phyloP scores from a whole-genome alignment of 1,140 invertebrate genomes.

The Tetramorium parvispinum region DNA sequence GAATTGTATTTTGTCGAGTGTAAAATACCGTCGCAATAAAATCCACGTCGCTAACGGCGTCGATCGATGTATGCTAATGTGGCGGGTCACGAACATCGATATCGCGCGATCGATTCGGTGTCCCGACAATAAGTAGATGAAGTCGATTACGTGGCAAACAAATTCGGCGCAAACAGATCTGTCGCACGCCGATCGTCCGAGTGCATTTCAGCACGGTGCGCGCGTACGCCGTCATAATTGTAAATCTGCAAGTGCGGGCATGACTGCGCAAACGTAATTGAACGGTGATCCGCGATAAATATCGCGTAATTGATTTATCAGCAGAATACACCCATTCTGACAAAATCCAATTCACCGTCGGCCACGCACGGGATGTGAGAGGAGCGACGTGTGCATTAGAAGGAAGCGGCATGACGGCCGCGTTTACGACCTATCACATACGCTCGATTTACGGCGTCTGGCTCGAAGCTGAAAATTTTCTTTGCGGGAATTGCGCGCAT shows the following conservation, averaged over 20 bases:
- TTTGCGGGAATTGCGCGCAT: background rate
- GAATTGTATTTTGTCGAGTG: slow-evolving; percentile 2
- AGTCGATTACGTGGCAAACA: slow-evolving; percentile 50
- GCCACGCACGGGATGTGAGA: background rate
- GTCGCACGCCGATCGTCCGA: too few relatives aligned
- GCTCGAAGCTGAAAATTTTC: slow-evolving; percentile 7
- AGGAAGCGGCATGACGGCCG: background rate
- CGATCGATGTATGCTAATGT: slow-evolving; percentile 34
- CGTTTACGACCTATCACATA: slow-evolving; percentile 48
- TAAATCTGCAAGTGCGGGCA: slow-evolving; percentile 39
- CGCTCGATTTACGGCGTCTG: slow-evolving; percentile 39
- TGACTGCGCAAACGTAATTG: slow-evolving; percentile 45
- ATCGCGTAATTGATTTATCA: slow-evolving; percentile 59
- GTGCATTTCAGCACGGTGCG: background rate
- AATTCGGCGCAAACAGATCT: slow-evolving; percentile 52
- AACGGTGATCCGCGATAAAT: slow-evolving; percentile 56
- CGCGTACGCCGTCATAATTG: slow-evolving; percentile 25
- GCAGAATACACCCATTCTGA: slow-evolving; percentile 36
- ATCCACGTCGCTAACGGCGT: background rate
- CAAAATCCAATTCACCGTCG: slow-evolving; percentile 45
- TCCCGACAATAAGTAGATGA: slow-evolving; percentile 40
- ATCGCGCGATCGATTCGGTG: slow-evolving; percentile 37
- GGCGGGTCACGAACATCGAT: slow-evolving; percentile 36
- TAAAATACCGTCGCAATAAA: slow-evolving; percentile 27
- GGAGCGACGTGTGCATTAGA: slow-evolving; percentile 2